Evolutionary conservation across 2,797 vertebrate species (phyloP).

Genomic region (Syndactyla subalaris): DNA sequence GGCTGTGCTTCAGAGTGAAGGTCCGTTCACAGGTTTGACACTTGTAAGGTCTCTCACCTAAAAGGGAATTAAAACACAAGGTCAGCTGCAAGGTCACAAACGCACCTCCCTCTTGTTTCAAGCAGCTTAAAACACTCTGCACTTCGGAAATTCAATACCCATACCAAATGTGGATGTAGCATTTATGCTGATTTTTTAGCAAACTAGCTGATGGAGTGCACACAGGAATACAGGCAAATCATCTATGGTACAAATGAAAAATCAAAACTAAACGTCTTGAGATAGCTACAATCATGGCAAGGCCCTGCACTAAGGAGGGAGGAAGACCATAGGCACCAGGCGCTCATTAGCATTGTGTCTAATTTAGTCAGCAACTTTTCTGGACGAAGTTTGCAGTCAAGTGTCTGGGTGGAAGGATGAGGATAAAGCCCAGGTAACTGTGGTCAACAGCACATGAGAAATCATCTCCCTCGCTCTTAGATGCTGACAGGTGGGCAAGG

Average conservation of each 20-base stretch:
- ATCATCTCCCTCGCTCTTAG: neutral
- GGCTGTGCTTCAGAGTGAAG: slow-evolving; percentile 97
- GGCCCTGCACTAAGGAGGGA: neutral
- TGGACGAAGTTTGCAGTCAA: neutral
- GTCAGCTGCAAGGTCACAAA: neutral
- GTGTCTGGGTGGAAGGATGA: neutral
- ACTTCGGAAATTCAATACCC: neutral
- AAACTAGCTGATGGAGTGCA: neutral
- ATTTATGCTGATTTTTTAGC: neutral
- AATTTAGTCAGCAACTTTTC: neutral
- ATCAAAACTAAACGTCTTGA: neutral
- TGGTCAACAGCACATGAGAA: neutral
- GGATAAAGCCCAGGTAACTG: neutral
- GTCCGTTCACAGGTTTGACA: slow-evolving; percentile 96
- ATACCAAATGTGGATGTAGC: accelerated
- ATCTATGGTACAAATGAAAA: neutral
- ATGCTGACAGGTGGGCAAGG: neutral
- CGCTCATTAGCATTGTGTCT: neutral
- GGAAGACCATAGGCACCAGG: neutral
- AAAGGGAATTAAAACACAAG: neutral
- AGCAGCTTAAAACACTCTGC: accelerated
- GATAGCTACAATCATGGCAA: neutral
- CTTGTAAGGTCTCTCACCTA: slow-evolving; percentile 95
- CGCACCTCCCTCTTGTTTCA: accelerated
- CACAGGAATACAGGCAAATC: neutral